Conservation (phyloP, 2,113 vertebrate genomes). For the Hymenochirus boettgeri region DNA sequence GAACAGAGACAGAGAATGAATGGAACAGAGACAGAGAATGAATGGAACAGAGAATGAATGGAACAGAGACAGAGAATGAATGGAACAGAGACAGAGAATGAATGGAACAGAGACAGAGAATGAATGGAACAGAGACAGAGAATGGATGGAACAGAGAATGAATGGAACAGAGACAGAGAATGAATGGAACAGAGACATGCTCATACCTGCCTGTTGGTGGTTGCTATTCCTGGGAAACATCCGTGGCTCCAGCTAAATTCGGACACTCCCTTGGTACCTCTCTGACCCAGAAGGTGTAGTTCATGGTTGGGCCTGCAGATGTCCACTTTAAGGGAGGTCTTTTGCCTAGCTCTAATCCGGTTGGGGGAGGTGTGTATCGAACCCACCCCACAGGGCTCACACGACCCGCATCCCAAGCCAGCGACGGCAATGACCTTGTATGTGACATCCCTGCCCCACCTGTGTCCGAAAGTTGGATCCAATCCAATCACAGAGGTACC, state of each 20-base stretch:
- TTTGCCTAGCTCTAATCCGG: slow-evolving; percentile 73
- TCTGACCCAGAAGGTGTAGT: slow-evolving; percentile 94
- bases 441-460: slow-evolving; percentile 78
- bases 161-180: too few species aligned
- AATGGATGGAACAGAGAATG: too few species aligned
- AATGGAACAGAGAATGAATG: too few species aligned
- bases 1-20: too few species aligned
- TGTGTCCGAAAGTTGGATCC: slow-evolving; percentile 78
- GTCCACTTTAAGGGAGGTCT: slow-evolving; percentile 76
- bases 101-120: too few species aligned
- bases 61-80: too few species aligned
- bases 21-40: too few species aligned
- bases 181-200: too few species aligned
- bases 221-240: slow-evolving; percentile 79
- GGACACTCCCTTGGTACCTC: slow-evolving; percentile 80
- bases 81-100: too few species aligned
- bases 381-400: slow-evolving; percentile 75
- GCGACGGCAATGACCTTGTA: slow-evolving; percentile 82
- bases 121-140: too few species aligned
- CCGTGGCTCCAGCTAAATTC: slow-evolving; percentile 75
- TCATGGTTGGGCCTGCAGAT: slow-evolving; percentile 89
- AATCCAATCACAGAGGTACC: slow-evolving; percentile 92
- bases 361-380: slow-evolving; percentile 83
- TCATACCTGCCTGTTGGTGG: slow-evolving; percentile 98
- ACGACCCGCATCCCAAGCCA: slow-evolving; percentile 69